Base-by-base conservation (phyloP, 1,140 invertebrate genomes). In the Cardiocondyla obscurior region DNA sequence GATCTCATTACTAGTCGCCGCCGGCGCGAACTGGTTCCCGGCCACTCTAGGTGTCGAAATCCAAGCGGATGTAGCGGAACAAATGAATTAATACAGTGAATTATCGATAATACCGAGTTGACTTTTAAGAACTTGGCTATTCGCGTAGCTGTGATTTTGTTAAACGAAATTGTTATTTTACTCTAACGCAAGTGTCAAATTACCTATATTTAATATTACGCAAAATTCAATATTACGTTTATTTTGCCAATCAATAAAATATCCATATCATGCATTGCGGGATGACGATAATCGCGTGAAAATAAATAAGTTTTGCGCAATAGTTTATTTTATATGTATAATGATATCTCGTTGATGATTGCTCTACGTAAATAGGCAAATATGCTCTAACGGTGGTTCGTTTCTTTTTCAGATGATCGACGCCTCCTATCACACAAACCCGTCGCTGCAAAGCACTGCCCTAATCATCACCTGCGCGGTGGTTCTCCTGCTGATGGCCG, bases 401-500 rank as follows among this genome's bases (percentile, higher is more conserved):
- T 92, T 93, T 91, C 92, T 92, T 91, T 96, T 96, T 7, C 96
- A 97, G 96, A 96, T 97, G 94, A 96, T 97, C 92, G 96, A 97
- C 94, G 96, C 96, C 65, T 97, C 96, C 94, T 96, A 96, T 91
- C 96, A 96, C 90, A 96, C 95, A 92, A 96, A 96, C 89, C 96
- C 96, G 84, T 96, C 96, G 83, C 93, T 97, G 81, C 96, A 97
- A 93, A 97, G 96, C 81, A 96, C 96, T 82, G 96, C 96, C 83
- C 95, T 96, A 92, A 97, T 97, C 94, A 96, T 96, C 79, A 95
- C 97, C 65, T 97, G 96, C 92, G 96, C 96, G 81, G 94, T 97
- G 87, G 95, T 97, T 51, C 94, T 97, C 70, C 94, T 96, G 82
- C 94, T 97, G 83, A 96, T 96, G 91, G 95, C 97, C 77, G 95